Evolutionary conservation across 2,113 vertebrate species (phyloP).

Genomic region (Psophia crepitans): DNA sequence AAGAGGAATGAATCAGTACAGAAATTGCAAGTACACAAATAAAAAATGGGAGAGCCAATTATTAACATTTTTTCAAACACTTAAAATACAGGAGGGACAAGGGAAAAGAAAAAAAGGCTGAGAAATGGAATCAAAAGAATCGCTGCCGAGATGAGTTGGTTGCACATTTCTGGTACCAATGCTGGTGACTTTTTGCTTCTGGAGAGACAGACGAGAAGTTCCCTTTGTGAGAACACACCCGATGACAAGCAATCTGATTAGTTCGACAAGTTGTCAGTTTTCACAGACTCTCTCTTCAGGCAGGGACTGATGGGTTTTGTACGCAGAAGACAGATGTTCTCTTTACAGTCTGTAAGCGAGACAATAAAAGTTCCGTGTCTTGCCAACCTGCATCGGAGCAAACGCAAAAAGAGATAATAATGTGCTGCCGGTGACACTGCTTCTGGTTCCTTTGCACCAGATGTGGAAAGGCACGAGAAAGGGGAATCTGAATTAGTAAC

Average conservation of each 20-base stretch:
- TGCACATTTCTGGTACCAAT: neutral
- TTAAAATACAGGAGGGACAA: neutral
- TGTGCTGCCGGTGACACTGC: neutral
- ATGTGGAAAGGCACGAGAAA: neutral
- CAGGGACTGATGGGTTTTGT: neutral
- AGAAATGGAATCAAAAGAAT: neutral
- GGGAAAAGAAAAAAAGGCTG: neutral
- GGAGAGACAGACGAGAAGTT: neutral
- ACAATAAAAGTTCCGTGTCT: conserved; percentile 15
- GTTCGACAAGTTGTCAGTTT: conserved; percentile 33
- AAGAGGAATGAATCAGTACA: neutral
- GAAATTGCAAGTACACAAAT: neutral
- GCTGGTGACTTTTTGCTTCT: neutral
- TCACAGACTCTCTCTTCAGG: neutral
- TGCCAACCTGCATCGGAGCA: neutral
- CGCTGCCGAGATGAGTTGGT: neutral
- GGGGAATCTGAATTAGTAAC: neutral
- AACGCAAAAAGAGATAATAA: neutral
- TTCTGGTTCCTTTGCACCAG: neutral
- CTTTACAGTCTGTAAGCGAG: neutral
- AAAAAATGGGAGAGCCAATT: neutral
- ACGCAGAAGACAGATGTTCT: conserved; percentile 28
- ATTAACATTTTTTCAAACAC: neutral
- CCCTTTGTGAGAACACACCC: neutral
- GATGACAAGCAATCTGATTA: neutral